Base-by-base conservation (phyloP, 1,140 invertebrate species). In the Archegozetes longisetosus region DNA sequence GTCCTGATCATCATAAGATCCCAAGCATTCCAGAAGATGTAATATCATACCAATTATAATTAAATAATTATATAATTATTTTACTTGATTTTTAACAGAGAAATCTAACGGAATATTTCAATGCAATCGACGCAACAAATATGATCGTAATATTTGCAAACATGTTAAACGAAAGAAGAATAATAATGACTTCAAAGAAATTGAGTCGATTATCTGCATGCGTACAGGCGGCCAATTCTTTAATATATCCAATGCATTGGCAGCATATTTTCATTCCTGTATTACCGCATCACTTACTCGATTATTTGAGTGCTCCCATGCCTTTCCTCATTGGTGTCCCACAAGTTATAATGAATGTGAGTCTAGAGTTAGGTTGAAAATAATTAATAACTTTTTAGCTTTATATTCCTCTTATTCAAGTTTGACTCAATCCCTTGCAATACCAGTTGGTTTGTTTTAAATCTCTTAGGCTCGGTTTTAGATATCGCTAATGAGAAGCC, bases 251-350 rank as follows among this genome's bases (percentile, higher is more conserved):
- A 3, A 94, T 97, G 89, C 84, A 85, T 64, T 97, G 93, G 92
- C 92, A 97, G 72, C 90, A 96, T 68, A 89, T 97, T 68, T 96
- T 88, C 70, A 96, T 97, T 71, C 91, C 93, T 27, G 84, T 94
- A 63, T 71, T 97, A 62, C 91, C 92, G 20, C 77, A 82, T 66
- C 80, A 83, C 65, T 78, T 96, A 40, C 82, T 87, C 60, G 91
- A 95, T 73, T 94, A 94, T 75, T 76, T 95, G 62, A 72, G 71
- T 68, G 89, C 90, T 9, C 90, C 89, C 0, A 94, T 94, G 88
- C 91, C 91, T 59, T 96, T 87, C 77, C 75, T 95, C 12, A 93
- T 96, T 69, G 92, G 93, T 53, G 86, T 95, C 46, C 89, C 89
- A 63, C 75, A 82, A 54, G 74, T 78, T 61, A 84, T 92, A 49